Base-by-base conservation (phyloP, 2,797 vertebrate genomes). In the Vespertilio murinus region DNA sequence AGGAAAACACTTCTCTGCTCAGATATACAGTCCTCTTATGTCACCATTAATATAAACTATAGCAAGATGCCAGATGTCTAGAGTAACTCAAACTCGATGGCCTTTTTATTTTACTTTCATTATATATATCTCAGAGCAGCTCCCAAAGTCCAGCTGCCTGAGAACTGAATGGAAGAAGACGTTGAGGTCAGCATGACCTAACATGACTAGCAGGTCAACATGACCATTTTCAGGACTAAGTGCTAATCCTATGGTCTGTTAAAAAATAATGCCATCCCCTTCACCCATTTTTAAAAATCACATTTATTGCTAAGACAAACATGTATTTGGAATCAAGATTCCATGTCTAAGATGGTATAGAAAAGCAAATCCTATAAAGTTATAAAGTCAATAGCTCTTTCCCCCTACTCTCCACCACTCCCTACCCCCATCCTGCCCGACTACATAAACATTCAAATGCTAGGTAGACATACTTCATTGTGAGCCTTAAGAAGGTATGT, bases 401-500 rank as follows among this genome's bases (percentile, higher is more conserved):
- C 23, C 83, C n/a, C 14, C 12, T 73, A 8, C 61, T 73, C 38
- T 86, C 65, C 38, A 61, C 65, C 38, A 61, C 6, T 82, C 30
- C 47, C 42, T 30, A 42, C 2, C 78, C 10, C 18, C 22, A 65
- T 38, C 65, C 52, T 77, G 61, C 75, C 95, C 95, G 96, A 95
- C 95, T 96, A 94, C 91, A 97, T 94, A 97, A 97, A 97, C 94
- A 97, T 96, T 97, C 97, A 97, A 97, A 96, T 91, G 90, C 96
- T 93, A 95, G 93, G 95, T 96, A 97, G 97, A 98, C 96, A 97
- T 97, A 95, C 96, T 97, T 96, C 95, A 96, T 93, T 84, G 83
- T 96, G 94, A 97, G 78, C 78, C 90, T 96, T 0, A 5, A 86
- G 90, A 97, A 98, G 96, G 96, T 88, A 91, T 98, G 97, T 98